Conservation (phyloP, 2,797 vertebrate genomes). For the Odontamblyopus lacepedii region DNA sequence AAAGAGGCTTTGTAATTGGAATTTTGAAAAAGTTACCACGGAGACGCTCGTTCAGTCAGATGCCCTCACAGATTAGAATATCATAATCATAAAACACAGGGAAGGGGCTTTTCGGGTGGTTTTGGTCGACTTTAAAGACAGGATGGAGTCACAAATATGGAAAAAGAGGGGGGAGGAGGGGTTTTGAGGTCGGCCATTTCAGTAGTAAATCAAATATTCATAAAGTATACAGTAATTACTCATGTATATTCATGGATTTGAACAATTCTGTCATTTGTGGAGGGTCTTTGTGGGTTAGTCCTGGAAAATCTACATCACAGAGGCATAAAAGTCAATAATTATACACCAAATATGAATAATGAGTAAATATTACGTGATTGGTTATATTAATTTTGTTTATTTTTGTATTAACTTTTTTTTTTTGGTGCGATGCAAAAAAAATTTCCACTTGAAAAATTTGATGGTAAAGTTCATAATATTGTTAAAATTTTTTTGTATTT, state of each 20-base stretch:
- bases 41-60: constrained; percentile 84
- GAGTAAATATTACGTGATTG: not conserved
- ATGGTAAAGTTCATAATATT: too few species aligned
- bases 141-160: constrained; percentile 19
- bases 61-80: constrained; percentile 76
- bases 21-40: constrained; percentile 89
- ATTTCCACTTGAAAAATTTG: too few species aligned
- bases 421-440: too few species aligned
- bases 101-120: constrained; percentile 77
- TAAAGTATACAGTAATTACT: constrained; percentile 8
- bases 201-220: constrained; percentile 3
- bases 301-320: not conserved
- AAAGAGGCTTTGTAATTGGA: constrained; percentile 93
- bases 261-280: not conserved
- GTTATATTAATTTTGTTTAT: not conserved
- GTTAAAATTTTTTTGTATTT: too few species aligned
- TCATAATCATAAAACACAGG: constrained; percentile 69
- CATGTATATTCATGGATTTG: not conserved
- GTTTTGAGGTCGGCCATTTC: constrained; percentile 1
- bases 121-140: constrained; percentile 55
- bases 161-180: not conserved
- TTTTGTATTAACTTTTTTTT: not conserved
- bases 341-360: not conserved
- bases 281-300: not conserved
- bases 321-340: constrained; percentile 5